These are phyloP conservation scores for Sebastes dallii DNA, from an alignment of 2,797 vertebrate species.

Conservation along the genomic window DNA sequence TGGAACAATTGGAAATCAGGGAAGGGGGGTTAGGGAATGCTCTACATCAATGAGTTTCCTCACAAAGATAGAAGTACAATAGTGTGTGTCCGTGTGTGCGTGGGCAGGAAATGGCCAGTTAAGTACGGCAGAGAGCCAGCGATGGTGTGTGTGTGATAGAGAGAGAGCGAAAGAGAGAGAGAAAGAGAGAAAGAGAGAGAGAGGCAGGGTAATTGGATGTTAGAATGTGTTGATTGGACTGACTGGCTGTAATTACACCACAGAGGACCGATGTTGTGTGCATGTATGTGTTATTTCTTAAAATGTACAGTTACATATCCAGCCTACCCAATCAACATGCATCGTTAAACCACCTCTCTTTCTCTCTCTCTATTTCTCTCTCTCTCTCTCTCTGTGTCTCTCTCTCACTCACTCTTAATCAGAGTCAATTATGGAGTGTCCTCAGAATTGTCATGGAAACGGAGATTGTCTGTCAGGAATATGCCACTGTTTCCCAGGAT, in stretches of 20 bases:
- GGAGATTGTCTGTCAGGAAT: conserved; percentile 98
- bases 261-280: not conserved
- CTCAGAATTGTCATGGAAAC: conserved; percentile 98
- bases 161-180: not conserved
- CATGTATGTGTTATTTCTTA: conserved; percentile 16
- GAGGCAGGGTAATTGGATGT: conserved; percentile 66
- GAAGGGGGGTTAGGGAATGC: not conserved
- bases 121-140: not conserved
- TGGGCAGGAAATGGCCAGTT: not conserved
- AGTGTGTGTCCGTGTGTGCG: not conserved
- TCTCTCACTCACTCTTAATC: conserved; percentile 26
- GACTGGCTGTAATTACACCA: conserved; percentile 61
- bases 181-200: not conserved
- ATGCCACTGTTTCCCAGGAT: conserved; percentile 98
- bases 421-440: conserved; percentile 98
- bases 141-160: not conserved
- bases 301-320: conserved; percentile 44
- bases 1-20: not conserved
- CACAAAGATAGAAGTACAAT: not conserved
- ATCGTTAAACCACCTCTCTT: conserved; percentile 27
- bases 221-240: conserved; percentile 75
- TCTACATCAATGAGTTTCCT: not conserved
- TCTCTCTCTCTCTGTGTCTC: not conserved
- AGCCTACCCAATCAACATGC: conserved; percentile 64
- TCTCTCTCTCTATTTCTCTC: not conserved